Evolutionary conservation across 2,113 vertebrate genomes (phyloP).

Genomic region (Fulmarus glacialis): DNA sequence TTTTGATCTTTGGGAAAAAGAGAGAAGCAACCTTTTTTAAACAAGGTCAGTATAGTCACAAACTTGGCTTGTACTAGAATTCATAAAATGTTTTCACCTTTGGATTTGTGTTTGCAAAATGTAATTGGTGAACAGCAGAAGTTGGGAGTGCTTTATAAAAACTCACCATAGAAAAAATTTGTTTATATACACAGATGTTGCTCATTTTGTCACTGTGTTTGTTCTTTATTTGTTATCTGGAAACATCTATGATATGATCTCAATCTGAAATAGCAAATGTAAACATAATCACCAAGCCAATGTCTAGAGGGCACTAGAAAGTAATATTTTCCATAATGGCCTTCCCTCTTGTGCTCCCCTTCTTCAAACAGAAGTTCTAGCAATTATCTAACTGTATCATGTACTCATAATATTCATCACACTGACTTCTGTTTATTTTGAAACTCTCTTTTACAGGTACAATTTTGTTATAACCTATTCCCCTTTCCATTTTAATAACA

Average conservation of each 20-base stretch:
- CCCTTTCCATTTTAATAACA: neutral
- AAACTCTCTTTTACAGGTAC: neutral
- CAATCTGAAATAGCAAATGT: slow-evolving; percentile 35
- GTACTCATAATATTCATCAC: neutral
- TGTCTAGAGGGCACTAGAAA: neutral
- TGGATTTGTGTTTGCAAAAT: slow-evolving; percentile 13
- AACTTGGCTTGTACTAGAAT: neutral
- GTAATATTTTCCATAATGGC: neutral
- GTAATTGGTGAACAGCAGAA: slow-evolving; percentile 33
- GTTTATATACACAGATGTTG: neutral
- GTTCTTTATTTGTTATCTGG: slow-evolving; percentile 4
- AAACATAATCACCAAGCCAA: neutral
- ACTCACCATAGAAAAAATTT: neutral
- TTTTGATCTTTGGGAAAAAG: slow-evolving; percentile 37
- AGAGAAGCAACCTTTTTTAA: neutral
- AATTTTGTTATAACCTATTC: neutral
- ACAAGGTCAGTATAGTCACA: slow-evolving; percentile 5
- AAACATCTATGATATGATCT: neutral
- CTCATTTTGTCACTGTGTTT: neutral
- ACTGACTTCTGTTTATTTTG: neutral
- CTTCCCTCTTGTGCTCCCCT: neutral
- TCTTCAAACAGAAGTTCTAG: neutral
- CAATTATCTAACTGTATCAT: neutral
- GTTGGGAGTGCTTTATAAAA: neutral
- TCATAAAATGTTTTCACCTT: neutral